These are phyloP conservation scores for Capra hircus DNA, from an alignment of 2,113 vertebrate species.

Conservation along the genomic window DNA sequence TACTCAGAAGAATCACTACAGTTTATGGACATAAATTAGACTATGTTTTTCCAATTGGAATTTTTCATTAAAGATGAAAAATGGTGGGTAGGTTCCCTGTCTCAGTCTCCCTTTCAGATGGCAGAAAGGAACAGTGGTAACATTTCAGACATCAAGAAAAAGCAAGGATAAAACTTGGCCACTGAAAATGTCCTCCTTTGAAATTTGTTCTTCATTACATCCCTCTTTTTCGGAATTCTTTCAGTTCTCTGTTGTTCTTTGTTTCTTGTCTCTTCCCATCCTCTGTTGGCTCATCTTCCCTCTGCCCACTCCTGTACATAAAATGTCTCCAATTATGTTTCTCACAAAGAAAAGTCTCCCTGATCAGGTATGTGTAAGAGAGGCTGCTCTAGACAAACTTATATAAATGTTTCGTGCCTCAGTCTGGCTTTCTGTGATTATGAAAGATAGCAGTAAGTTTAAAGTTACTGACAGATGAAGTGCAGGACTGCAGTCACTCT, in stretches of 20 bases:
- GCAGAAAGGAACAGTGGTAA: background rate
- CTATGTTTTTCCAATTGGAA: background rate
- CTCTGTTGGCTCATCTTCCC: background rate
- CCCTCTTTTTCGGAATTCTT: background rate
- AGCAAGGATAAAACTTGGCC: background rate
- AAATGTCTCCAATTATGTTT: background rate
- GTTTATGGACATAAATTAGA: background rate
- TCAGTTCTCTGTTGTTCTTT: background rate
- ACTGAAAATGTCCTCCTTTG: background rate
- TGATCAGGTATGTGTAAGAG: background rate
- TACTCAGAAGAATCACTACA: background rate
- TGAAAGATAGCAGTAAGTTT: background rate
- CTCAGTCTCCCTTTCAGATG: background rate
- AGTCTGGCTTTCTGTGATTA: background rate
- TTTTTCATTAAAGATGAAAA: background rate
- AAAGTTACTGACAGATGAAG: background rate
- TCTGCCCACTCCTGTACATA: background rate
- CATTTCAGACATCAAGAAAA: background rate
- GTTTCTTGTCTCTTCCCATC: background rate
- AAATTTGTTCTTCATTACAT: background rate
- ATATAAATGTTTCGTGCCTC: background rate
- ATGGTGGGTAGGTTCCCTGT: background rate
- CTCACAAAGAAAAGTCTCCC: background rate
- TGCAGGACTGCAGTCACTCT: background rate
- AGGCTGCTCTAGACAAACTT: background rate